Evolutionary conservation across 2,113 vertebrate genomes (phyloP), one percentile per base, ranked within the genome.

Genomic region (Illadopsis cleaveri): DNA sequence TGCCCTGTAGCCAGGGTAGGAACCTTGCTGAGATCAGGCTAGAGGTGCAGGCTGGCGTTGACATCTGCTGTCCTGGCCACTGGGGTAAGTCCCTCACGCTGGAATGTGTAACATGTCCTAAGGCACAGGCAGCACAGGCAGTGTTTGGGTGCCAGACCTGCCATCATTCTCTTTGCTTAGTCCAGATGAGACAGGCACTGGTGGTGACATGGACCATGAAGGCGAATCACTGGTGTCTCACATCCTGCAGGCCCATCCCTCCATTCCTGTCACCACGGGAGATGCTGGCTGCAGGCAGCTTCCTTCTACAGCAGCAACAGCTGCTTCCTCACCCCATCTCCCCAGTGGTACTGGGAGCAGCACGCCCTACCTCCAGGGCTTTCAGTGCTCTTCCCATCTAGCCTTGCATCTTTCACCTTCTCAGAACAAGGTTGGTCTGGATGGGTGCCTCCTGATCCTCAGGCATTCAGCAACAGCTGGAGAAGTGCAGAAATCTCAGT

Each of bases 1-100:
- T 77, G 68, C 76, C 40, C 33, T 76, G 76, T 40, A 87, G 64
- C 48, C 47, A 85, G 38, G 6, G 33, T 25, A 50, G 50, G 51
- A 82, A 66, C 56, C 56, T 65, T 40, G 47, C 57, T 42, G 53
- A 62, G 69, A n/a, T 62, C n/a, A 82, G 51, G 16, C 56, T 66
- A 27, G 33, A 58, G 82, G 10, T 28, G 15, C 37, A 53, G 27
- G 38, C 35, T 87, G 38, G 42, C 65, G 90, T 82, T 68, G 69
- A 45, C 1, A 2, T 35, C 27, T 68, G 66, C 53, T 20, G 2
- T 82, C 40, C 31, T 48, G 62, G 58, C 62, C 53, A 8, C 17
- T 54, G 57, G 35, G n/a, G 62, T 38, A 16, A 57, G 2, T 2
- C 1, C 15, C 42, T 70, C 31, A 7, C 0, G 0, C 24, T 37